Evolutionary conservation across 2,113 vertebrate species (phyloP).

Genomic region (Sminthopsis crassicaudata): DNA sequence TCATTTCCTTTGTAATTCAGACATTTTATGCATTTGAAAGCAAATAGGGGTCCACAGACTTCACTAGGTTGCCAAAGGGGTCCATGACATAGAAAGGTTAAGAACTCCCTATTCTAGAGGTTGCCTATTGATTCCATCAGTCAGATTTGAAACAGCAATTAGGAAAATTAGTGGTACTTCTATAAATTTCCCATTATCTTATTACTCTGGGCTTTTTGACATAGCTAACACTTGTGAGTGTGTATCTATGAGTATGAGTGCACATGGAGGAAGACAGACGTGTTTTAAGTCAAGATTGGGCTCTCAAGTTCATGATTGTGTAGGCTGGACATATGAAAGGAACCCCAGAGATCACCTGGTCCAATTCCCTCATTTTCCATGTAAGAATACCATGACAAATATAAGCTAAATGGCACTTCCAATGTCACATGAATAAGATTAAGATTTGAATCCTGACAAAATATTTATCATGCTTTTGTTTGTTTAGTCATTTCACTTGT

Average conservation of each 20-base stretch:
- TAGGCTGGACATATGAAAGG: neutral
- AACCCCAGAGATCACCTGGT: neutral
- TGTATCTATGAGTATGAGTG: neutral
- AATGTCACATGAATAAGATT: neutral
- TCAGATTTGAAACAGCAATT: neutral
- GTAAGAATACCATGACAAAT: neutral
- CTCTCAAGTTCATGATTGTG: neutral
- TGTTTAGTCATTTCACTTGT: neutral
- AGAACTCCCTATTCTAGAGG: neutral
- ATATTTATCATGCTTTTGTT: neutral
- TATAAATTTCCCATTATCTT: neutral
- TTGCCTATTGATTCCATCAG: neutral
- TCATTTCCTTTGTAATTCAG: neutral
- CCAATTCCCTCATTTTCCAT: neutral
- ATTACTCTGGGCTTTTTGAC: rapidly evolving
- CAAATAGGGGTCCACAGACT: neutral
- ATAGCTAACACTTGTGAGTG: neutral
- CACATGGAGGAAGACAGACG: neutral
- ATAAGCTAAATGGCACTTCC: neutral
- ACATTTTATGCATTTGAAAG: neutral
- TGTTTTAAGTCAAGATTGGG: neutral
- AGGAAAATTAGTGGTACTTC: neutral
- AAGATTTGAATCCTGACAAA: neutral
- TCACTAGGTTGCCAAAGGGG: neutral
- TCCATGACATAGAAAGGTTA: neutral